Percentiles rank a stretch among this genome's conserved stretches.
Evolutionary conservation across 2,113 vertebrate species (phyloP).

Genomic region (Canis aureus): DNA sequence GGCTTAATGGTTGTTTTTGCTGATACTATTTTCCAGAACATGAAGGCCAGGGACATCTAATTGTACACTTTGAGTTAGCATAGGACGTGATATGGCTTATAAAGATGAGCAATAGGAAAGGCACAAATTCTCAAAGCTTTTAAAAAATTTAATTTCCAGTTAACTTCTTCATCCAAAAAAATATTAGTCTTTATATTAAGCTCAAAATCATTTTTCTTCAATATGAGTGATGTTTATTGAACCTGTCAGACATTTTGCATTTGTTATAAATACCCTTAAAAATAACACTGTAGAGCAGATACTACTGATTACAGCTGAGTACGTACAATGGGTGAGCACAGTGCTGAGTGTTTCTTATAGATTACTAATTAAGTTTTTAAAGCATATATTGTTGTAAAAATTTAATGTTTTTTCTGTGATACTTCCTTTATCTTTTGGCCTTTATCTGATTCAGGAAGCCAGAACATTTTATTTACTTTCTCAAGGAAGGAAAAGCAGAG

Average conservation of each 20-base stretch:
- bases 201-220: slow-evolving; percentile 36
- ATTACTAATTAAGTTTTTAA: neutral
- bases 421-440: neutral
- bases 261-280: slow-evolving; percentile 2
- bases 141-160: neutral
- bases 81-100: slow-evolving; percentile 34
- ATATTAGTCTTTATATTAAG: neutral
- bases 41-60: neutral
- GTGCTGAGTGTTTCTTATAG: neutral
- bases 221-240: neutral
- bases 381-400: neutral
- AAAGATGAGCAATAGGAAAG: neutral
- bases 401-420: neutral
- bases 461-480: neutral
- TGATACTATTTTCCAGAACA: slow-evolving; percentile 63
- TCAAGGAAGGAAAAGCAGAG: slow-evolving; percentile 15
- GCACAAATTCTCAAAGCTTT: neutral
- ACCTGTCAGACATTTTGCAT: neutral
- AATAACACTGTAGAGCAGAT: neutral
- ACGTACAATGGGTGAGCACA: neutral
- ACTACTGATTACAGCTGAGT: neutral
- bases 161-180: slow-evolving; percentile 20
- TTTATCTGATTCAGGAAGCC: neutral
- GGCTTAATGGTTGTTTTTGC: slow-evolving; percentile 32
- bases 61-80: neutral